phyloP scores from a whole-genome alignment of 2,888 invertebrate genomes.

The Dascillus cervinus region DNA sequence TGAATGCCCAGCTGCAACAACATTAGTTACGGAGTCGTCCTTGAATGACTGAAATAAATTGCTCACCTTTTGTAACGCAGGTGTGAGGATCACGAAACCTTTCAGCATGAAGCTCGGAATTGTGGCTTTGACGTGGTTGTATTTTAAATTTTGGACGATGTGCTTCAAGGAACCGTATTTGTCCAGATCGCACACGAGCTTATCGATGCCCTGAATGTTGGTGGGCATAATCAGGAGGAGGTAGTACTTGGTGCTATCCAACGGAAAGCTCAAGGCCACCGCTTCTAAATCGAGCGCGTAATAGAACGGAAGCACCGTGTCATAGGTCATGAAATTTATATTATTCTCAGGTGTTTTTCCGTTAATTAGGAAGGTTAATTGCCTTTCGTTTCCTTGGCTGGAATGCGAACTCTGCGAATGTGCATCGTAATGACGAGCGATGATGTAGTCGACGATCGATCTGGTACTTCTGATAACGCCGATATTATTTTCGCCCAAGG shows the following conservation, averaged over 20 bases:
- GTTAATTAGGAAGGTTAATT: conserved; percentile 38
- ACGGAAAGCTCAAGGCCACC: conserved; percentile 65
- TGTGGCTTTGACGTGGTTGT: conserved; percentile 65
- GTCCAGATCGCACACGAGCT: conserved; percentile 57
- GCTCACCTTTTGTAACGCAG: conserved; percentile 70
- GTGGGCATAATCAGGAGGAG: conserved; percentile 66
- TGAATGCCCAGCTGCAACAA: conserved; percentile 60
- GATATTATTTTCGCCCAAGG: too few species aligned
- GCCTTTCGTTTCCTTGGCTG: conserved; percentile 20
- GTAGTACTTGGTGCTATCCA: conserved; percentile 74
- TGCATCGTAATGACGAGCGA: conserved; percentile 34
- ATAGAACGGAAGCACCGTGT: conserved; percentile 67
- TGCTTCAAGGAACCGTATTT: conserved; percentile 55
- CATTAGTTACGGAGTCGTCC: neutral
- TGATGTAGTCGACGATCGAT: conserved; percentile 37
- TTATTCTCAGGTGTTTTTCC: conserved; percentile 42
- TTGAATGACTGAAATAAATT: too few species aligned
- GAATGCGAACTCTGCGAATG: conserved; percentile 12
- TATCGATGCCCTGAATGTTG: conserved; percentile 51
- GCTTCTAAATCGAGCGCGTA: conserved; percentile 66
- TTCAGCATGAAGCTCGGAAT: conserved; percentile 75
- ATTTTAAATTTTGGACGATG: conserved; percentile 59
- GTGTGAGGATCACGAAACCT: conserved; percentile 72
- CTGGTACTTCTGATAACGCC: conserved; percentile 19
- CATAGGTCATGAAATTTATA: conserved; percentile 66